Evolutionary conservation across 2,888 invertebrate genomes (phyloP), one percentile per base, ranked within the genome.

Genomic region (Slavum lentiscoides): DNA sequence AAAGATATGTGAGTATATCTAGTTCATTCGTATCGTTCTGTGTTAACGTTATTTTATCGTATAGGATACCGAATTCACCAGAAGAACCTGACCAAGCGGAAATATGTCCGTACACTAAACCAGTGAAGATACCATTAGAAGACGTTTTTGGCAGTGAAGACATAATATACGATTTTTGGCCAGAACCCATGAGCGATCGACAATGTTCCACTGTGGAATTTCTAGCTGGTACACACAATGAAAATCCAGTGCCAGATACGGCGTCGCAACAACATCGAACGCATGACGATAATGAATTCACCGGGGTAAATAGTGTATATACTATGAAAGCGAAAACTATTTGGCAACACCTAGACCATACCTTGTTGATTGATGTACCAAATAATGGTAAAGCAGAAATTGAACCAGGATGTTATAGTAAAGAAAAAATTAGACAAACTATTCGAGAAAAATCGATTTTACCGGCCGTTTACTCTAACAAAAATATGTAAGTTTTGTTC

Each of bases 51-150:
- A 39, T 43, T 53, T 72, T 64, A 2, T 23, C 15, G 77, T 83
- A 17, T 82, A 90, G 90, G 88, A 92, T 96, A 83, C 96, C 97
- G 0, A 96, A 96, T 85, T 91, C 93, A 43, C 90, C 96, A 0
- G 89, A 91, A 23, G 97, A 97, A 87, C 94, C 97, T 2, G 96
- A 97, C 84, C 11, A 67, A 39, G 88, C 91, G 77, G 95, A 96
- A 87, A 91, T 91, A 23, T 92, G 93, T 85, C 89, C 88, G 43
- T 91, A 91, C 83, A 89, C 90, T 4, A 95, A 96, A 85, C 93
- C 95, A 1, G 91, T 92, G 82, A 88, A 90, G 23, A 96, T 97
- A 87, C 97, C 97, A 0, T 87, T 96, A 75, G 96, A 96, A 83
- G 97, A 97, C 88, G 90, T 92, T 6, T 92, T 93, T 0, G 94